Base-by-base conservation (phyloP, 2,888 invertebrate genomes). In the Catocala sponsa region DNA sequence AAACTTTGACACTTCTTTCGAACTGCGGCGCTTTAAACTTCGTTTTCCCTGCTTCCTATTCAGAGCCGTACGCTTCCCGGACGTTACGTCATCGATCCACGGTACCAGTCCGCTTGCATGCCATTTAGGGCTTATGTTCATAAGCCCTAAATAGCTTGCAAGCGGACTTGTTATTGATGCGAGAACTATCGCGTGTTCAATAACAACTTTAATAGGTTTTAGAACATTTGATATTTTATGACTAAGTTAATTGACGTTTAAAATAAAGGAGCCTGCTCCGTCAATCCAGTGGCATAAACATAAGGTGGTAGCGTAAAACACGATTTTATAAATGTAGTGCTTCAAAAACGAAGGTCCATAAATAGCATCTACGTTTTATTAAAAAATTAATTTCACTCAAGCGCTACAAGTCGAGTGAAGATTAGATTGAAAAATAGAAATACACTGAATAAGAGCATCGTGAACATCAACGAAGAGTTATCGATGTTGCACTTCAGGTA, bases 81-180 rank as follows among this genome's bases (percentile, higher is more conserved):
- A 83, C 68, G 76, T 85, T 75, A 78, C 77, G 81, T 82, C 83
- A 80, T 65, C 65, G 70, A 75, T 79, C 72, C 73, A 68, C 69
- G 75, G 76, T 82, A 79, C 65, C 49, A 38, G 53, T 66, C 51
- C 62, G 54, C 59, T 32, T 52, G 64, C 56, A 59, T 55, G 68
- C 59, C 68, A 59, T 75, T 68, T 64, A 63, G 57, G 63, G 64
- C 62, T 63, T 54, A 49, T 63, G 64, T 50, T 64, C 67, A 25
- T 25, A 25, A 25, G 65, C 59, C 61, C 58, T 62, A 70, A 63
- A 59, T 58, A 56, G 65, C 61, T 72, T 59, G 59, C 65, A 25
- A 25, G 25, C 25, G 25, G 4, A 25, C 25, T 25, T 25, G 25
- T 25, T 25, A 25, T 25, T 25, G 25, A 25, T 25, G 25, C 25